Conservation (phyloP, 2,113 vertebrate species). For the Carettochelys insculpta region DNA sequence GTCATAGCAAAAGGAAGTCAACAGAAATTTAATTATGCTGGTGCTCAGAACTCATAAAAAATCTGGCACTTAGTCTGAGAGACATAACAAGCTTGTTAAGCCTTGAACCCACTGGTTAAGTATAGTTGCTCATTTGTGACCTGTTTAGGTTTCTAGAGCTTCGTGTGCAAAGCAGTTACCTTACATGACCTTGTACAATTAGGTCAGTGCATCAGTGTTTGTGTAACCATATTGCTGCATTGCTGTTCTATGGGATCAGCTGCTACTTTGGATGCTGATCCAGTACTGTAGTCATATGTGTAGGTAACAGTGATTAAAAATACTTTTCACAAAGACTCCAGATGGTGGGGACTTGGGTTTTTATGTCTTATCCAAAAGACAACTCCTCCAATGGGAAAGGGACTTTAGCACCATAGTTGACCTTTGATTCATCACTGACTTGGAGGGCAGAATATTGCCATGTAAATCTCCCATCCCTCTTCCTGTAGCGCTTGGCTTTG, state of each 20-base stretch:
- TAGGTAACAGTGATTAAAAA: neutral
- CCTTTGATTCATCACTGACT: neutral
- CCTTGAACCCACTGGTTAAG: neutral
- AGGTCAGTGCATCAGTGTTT: slow-evolving; percentile 29
- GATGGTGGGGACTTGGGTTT: neutral
- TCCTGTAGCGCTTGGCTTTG: neutral
- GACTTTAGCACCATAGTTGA: neutral
- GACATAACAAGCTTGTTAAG: slow-evolving; percentile 27
- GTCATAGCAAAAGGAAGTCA: slow-evolving; percentile 38
- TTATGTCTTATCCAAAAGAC: neutral
- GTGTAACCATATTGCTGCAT: neutral
- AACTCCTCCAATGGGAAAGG: neutral
- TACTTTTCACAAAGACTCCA: neutral
- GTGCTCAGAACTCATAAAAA: too few species aligned
- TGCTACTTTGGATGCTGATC: neutral
- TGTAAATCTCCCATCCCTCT: neutral
- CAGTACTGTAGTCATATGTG: neutral
- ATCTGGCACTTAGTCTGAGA: neutral
- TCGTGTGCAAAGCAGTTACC: slow-evolving; percentile 6
- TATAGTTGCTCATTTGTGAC: neutral
- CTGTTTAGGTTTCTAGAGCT: neutral
- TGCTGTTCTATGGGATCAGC: neutral
- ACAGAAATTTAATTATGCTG: slow-evolving; percentile 43
- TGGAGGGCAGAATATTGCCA: neutral
- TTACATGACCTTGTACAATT: slow-evolving; percentile 56